Evolutionary conservation across 2,113 vertebrate species (phyloP).

Genomic region (Daphoenositta chrysoptera): DNA sequence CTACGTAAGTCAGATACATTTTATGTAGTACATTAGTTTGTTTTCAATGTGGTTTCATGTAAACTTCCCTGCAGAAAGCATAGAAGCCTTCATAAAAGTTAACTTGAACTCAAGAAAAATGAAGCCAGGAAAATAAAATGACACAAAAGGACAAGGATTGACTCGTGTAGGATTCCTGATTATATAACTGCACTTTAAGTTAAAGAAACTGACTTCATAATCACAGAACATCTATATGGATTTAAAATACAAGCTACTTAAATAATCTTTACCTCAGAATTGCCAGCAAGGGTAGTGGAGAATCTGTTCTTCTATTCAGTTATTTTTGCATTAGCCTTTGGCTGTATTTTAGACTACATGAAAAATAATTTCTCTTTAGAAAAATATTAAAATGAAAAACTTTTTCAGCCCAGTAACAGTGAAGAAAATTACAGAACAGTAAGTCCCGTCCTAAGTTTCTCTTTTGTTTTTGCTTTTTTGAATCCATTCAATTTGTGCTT

Average conservation of each 20-base stretch:
- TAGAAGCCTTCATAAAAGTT: neutral
- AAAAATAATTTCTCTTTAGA: neutral
- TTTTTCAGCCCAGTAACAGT: neutral
- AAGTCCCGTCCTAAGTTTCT: neutral
- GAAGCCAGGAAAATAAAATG: neutral
- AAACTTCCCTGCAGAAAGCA: neutral
- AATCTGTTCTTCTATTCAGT: neutral
- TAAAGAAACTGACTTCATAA: neutral
- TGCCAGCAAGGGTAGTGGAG: neutral
- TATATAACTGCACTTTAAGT: neutral
- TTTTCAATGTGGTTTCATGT: neutral
- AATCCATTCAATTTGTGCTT: neutral
- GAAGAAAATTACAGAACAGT: neutral
- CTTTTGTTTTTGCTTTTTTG: neutral
- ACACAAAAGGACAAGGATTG: neutral
- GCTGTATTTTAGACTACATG: neutral
- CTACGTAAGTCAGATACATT: neutral
- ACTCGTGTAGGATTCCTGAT: neutral
- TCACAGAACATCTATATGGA: neutral
- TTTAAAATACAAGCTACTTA: slow-evolving; percentile 34
- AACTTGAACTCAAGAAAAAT: neutral
- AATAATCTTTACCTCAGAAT: neutral
- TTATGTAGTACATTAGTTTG: neutral
- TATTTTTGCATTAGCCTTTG: neutral
- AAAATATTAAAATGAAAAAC: neutral